Conservation (phyloP, 2,888 invertebrate species). For the Cecidostiba fungosa region DNA sequence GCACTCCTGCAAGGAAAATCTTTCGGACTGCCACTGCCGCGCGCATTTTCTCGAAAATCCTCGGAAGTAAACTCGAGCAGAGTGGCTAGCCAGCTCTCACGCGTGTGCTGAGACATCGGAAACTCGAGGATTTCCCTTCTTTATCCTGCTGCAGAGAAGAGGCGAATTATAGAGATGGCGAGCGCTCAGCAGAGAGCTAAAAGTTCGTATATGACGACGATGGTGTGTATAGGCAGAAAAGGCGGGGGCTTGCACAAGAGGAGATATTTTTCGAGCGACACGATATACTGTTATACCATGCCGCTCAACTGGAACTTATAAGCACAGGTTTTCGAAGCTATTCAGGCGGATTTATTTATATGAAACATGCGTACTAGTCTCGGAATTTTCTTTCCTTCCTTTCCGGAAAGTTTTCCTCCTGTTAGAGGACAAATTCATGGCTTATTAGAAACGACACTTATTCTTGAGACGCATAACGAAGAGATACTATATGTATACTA, state of each 20-base stretch:
- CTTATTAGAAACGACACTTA: not conserved
- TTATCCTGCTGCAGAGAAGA: not conserved
- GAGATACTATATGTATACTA: too few species aligned
- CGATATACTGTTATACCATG: slow-evolving; percentile 4
- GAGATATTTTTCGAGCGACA: slow-evolving; percentile 2
- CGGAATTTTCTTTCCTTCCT: slow-evolving; percentile 19
- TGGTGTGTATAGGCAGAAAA: not conserved
- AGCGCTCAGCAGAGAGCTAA: not conserved
- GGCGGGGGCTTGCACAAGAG: not conserved
- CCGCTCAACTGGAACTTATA: slow-evolving; percentile 7
- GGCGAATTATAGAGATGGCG: slow-evolving; percentile 20
- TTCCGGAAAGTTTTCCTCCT: not conserved
- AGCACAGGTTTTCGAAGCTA: not conserved
- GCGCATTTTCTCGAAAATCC: slow-evolving; percentile 36
- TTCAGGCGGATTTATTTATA: not conserved
- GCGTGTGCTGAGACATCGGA: slow-evolving; percentile 64
- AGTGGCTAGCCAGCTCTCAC: slow-evolving; percentile 48
- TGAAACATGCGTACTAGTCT: not conserved
- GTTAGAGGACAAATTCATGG: slow-evolving; percentile 10
- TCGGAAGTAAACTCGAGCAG: slow-evolving; percentile 50
- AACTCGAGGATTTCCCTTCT: slow-evolving; percentile 63
- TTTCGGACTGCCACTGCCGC: slow-evolving; percentile 57
- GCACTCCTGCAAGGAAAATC: slow-evolving; percentile 59
- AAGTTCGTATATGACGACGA: slow-evolving; percentile 4
- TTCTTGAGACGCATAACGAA: not conserved